These are phyloP conservation scores for Hucho hucho DNA, from an alignment of 2,113 vertebrate species.

Conservation along the genomic window DNA sequence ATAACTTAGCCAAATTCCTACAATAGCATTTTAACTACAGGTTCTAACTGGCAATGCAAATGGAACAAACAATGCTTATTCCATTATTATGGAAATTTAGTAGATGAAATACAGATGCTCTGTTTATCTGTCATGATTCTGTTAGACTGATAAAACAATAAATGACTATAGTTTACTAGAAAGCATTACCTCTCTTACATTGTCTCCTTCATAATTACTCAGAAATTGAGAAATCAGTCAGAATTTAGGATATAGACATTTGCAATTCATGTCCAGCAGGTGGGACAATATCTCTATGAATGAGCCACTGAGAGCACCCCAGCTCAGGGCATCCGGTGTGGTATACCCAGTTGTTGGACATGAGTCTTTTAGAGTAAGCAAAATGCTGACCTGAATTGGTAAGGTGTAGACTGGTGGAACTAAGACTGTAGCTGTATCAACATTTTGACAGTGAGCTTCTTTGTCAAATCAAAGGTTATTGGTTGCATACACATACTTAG, in stretches of 20 bases:
- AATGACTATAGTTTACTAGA: constrained; percentile 26
- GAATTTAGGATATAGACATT: neutral
- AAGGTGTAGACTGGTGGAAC: no score
- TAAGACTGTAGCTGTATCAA: no score
- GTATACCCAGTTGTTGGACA: neutral
- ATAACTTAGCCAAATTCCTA: neutral
- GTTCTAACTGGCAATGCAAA: neutral
- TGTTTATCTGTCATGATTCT: neutral
- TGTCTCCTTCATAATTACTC: neutral
- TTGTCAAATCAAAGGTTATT: no score
- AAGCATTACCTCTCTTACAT: neutral
- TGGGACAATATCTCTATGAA: constrained; percentile 19
- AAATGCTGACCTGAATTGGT: no score
- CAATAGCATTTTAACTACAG: neutral
- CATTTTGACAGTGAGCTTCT: no score
- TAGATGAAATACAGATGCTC: neutral
- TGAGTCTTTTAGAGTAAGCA: no score
- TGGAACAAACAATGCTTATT: neutral
- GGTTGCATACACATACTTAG: no score
- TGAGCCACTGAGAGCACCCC: neutral
- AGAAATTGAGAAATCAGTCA: no score
- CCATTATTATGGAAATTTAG: neutral
- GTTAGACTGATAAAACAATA: constrained; percentile 25
- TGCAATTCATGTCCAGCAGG: constrained; percentile 36
- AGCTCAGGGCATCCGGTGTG: no score